Conservation (phyloP, 2,888 invertebrate genomes). For the Elysia crispata region DNA sequence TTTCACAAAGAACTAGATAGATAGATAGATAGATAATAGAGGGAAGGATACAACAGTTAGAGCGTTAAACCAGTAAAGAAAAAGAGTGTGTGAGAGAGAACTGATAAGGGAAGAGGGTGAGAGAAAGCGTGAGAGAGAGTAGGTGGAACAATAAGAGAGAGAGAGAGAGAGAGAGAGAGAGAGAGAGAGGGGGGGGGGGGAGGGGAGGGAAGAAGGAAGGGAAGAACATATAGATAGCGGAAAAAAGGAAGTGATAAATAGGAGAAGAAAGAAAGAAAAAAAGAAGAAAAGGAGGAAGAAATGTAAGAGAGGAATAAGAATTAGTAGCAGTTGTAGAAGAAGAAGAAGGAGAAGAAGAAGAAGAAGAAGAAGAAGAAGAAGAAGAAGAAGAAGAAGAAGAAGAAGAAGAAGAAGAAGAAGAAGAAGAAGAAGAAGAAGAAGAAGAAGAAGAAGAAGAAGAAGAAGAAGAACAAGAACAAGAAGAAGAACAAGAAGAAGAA, state of each 20-base stretch:
- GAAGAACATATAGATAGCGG: slow-evolving; percentile 5
- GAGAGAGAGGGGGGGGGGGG: too few relatives aligned
- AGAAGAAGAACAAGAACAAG: background rate
- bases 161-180: slow-evolving; percentile 43
- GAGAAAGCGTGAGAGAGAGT: slow-evolving; percentile 13
- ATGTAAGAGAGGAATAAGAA: too few relatives aligned
- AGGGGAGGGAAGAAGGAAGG: too few relatives aligned
- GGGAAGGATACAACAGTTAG: too few relatives aligned
- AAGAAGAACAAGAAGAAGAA: too few relatives aligned
- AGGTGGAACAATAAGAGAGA: background rate
- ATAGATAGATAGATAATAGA: too few relatives aligned
- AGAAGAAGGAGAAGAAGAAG: slow-evolving; percentile 1
- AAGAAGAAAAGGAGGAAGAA: too few relatives aligned
- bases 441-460: slow-evolving; percentile 20
- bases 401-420: slow-evolving; percentile 34
- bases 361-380: slow-evolving; percentile 23
- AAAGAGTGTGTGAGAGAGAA: slow-evolving; percentile 3
- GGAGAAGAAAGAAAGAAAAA: slow-evolving; percentile 2
- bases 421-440: slow-evolving; percentile 34
- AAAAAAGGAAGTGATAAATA: background rate
- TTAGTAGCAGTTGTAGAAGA: background rate
- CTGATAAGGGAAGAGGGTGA: slow-evolving; percentile 13
- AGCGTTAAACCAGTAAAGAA: too few relatives aligned
- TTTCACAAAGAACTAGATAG: too few relatives aligned
- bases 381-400: slow-evolving; percentile 34